Percentiles rank a stretch among this genome's conserved stretches.
These are phyloP conservation scores for Caenorhabditis remanei DNA, from an alignment of 1,140 invertebrate species.

Conservation along the genomic window DNA sequence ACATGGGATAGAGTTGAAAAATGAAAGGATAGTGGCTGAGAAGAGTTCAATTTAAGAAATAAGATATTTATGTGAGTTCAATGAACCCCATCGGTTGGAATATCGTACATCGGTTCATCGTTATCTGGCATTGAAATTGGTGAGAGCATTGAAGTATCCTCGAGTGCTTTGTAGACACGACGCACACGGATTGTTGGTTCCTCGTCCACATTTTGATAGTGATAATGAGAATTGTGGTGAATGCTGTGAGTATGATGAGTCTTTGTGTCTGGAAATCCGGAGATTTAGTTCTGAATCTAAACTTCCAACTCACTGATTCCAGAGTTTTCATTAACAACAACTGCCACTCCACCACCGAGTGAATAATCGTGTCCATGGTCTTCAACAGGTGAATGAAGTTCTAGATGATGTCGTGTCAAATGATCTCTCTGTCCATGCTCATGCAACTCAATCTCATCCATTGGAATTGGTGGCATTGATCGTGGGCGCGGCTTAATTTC, in stretches of 20 bases:
- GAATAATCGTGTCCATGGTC: neutral
- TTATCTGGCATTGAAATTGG: neutral
- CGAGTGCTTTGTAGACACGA: constrained; percentile 42
- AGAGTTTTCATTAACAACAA: neutral
- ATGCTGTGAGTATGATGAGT: neutral
- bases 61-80: neutral
- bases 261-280: neutral
- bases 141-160: constrained; percentile 44
- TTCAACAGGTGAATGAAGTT: neutral
- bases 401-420: constrained; percentile 18
- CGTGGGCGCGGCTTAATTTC: constrained; percentile 54
- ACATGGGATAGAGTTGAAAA: too few relatives aligned
- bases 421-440: constrained; percentile 18
- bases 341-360: neutral
- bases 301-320: neutral
- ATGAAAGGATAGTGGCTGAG: too few relatives aligned
- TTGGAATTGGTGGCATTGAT: constrained; percentile 1
- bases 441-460: constrained; percentile 38
- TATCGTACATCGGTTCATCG: constrained; percentile 29
- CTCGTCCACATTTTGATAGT: neutral
- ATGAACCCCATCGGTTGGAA: constrained; percentile 11
- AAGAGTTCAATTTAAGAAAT: too few relatives aligned
- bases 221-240: constrained; percentile 28
- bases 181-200: constrained; percentile 43
- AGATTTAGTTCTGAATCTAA: neutral